Conservation (phyloP, 2,888 invertebrate species). For the Meiosimyza decipiens region DNA sequence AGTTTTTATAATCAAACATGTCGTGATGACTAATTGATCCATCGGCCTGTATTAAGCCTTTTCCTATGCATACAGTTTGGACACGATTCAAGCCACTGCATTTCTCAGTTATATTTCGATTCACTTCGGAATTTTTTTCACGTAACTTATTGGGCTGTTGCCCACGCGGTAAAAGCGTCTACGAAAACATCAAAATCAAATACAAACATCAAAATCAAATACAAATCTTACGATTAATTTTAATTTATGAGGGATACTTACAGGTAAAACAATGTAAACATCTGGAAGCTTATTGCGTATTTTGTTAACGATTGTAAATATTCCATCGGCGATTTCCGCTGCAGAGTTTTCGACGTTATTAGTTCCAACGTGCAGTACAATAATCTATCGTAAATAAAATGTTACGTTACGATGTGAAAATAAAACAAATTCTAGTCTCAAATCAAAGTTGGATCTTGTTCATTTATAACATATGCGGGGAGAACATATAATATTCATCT, state of each 20-base stretch:
- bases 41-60: conserved; percentile 81
- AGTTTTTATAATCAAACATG: conserved; percentile 91
- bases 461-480: too few species aligned
- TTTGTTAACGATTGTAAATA: conserved; percentile 79
- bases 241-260: conserved; percentile 66
- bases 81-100: conserved; percentile 75
- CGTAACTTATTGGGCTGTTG: conserved; percentile 85
- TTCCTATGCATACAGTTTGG: conserved; percentile 83
- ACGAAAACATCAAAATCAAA: conserved; percentile 60
- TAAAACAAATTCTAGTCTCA: too few species aligned
- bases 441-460: too few species aligned
- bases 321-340: conserved; percentile 85
- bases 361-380: conserved; percentile 88
- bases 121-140: conserved; percentile 81
- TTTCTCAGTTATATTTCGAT: conserved; percentile 76
- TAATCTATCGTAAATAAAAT: conserved; percentile 71
- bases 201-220: conserved; percentile 58
- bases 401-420: not conserved
- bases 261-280: conserved; percentile 86
- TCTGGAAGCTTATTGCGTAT: conserved; percentile 82
- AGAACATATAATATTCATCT: too few species aligned
- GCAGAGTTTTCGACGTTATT: conserved; percentile 85
- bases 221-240: too few species aligned
- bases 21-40: conserved; percentile 88
- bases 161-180: conserved; percentile 90